These are phyloP conservation scores for Lepidonotus clava DNA, from an alignment of 2,888 invertebrate species.

Conservation along the genomic window DNA sequence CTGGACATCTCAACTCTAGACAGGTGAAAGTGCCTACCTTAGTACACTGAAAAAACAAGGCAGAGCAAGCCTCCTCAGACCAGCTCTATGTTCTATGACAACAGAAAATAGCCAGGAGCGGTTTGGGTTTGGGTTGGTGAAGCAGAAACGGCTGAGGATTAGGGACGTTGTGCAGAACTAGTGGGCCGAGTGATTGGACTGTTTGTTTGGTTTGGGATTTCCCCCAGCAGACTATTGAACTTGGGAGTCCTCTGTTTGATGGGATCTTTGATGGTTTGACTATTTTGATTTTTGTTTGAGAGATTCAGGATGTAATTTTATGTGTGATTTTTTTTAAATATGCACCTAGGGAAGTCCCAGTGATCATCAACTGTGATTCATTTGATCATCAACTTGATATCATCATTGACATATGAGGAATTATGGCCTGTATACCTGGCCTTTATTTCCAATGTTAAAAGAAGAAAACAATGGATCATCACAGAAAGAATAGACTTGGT, in stretches of 20 bases:
- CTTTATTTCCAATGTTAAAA: no score
- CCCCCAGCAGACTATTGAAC: background rate
- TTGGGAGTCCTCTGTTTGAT: background rate
- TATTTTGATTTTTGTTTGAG: background rate
- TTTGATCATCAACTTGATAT: no score
- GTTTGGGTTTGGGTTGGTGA: background rate
- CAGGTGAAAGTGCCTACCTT: conserved; percentile 18
- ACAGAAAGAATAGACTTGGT: no score
- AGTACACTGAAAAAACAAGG: background rate
- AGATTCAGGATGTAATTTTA: no score
- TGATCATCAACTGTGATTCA: no score
- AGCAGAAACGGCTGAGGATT: background rate
- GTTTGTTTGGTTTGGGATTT: conserved; percentile 23
- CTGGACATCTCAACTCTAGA: background rate
- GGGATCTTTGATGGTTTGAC: background rate
- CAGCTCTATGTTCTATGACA: background rate
- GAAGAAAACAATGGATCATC: no score
- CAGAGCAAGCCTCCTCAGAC: background rate
- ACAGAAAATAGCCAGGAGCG: conserved; percentile 19
- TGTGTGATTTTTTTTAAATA: no score
- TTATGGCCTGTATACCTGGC: no score
- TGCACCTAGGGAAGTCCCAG: no score
- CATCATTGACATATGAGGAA: no score
- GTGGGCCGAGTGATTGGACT: background rate
- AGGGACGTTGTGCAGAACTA: background rate